These are phyloP conservation scores for Scaeva pyrastri DNA, from an alignment of 2,888 invertebrate genomes.

Conservation along the genomic window DNA sequence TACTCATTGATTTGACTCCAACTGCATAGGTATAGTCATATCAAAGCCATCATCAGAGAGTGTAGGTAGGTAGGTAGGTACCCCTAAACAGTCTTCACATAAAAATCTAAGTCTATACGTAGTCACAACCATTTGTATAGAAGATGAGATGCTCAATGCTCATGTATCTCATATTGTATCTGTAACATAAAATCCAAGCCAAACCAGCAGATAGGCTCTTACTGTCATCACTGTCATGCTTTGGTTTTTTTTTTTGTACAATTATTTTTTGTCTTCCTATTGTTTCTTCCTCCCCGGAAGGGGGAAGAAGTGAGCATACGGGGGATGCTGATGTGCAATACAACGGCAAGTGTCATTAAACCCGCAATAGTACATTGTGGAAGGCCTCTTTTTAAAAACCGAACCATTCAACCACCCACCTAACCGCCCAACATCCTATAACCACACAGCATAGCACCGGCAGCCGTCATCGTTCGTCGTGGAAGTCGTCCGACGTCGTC, in stretches of 20 bases:
- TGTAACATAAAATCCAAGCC: conserved; percentile 66
- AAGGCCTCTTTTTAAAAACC: conserved; percentile 60
- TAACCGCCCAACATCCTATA: background rate
- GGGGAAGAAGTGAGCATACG: conserved; percentile 6
- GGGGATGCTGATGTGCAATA: conserved; percentile 28
- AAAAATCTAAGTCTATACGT: conserved; percentile 57
- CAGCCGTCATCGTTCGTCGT: background rate
- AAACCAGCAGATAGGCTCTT: conserved; percentile 69
- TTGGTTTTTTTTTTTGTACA: conserved; percentile 27
- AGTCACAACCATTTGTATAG: background rate
- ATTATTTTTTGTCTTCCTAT: conserved; percentile 23
- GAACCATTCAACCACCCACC: conserved; percentile 20
- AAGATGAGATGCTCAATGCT: background rate
- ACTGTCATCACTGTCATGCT: conserved; percentile 71
- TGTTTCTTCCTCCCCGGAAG: conserved; percentile 50
- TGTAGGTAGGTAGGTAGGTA: conserved; percentile 5
- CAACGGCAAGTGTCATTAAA: conserved; percentile 74
- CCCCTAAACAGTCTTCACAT: conserved; percentile 28
- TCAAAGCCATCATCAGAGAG: conserved; percentile 5
- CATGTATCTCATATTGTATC: conserved; percentile 53
- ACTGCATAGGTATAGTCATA: conserved; percentile 6
- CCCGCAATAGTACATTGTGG: conserved; percentile 72
- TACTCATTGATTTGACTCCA: conserved; percentile 59
- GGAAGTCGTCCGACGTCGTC: too few species aligned
- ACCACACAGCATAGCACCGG: background rate